These are phyloP conservation scores for Siderastrea siderea DNA, from an alignment of 92 coral and sea anemone genomes.

Conservation along the genomic window DNA sequence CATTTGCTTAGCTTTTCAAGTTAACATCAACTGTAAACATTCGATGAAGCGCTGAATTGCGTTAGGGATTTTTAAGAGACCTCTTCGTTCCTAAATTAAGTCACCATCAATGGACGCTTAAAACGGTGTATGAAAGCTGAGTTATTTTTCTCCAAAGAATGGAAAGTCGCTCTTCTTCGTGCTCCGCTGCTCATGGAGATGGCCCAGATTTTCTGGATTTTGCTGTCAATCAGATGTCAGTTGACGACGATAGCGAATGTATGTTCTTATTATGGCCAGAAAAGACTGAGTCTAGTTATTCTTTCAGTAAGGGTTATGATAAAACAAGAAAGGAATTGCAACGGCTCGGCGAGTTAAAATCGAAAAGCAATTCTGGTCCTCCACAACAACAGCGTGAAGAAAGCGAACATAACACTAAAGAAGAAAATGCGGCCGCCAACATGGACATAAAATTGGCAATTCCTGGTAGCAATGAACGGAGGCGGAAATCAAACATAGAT, in stretches of 20 bases:
- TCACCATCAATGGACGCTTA: background rate
- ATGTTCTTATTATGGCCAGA: background rate
- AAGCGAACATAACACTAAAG: background rate
- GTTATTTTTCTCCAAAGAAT: background rate
- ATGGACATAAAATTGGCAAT: background rate
- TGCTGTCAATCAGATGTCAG: constrained; percentile 5
- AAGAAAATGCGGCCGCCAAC: background rate
- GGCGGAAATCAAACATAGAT: background rate
- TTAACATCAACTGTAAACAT: background rate
- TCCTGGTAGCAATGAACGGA: background rate
- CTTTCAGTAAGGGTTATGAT: background rate
- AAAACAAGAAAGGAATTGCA: background rate
- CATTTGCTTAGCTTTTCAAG: constrained; percentile 3
- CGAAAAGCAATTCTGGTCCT: background rate
- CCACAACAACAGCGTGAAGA: background rate
- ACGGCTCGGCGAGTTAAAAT: background rate
- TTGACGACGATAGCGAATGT: constrained; percentile 21
- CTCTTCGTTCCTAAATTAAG: background rate
- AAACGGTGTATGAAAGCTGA: background rate
- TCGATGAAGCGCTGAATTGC: background rate
- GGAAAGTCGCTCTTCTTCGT: constrained; percentile 13
- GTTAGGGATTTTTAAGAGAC: background rate
- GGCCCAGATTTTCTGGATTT: constrained; percentile 34
- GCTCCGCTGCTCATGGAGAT: background rate
- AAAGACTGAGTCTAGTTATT: background rate